These are phyloP conservation scores for Falco rusticolus DNA, from an alignment of 2,797 vertebrate species.

Conservation along the genomic window DNA sequence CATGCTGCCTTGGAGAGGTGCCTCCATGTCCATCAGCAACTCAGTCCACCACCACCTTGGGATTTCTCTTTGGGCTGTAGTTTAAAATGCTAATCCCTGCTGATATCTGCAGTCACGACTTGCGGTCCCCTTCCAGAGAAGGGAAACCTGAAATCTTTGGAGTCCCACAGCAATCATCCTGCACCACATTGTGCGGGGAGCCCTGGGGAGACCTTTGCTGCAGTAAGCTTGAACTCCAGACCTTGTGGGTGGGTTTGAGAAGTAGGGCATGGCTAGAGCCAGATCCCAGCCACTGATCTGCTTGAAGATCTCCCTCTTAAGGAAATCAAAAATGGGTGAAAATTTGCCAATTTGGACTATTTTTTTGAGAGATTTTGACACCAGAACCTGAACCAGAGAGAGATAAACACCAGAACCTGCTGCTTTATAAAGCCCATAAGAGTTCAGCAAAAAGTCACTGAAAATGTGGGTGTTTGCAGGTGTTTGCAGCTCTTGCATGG, in stretches of 20 bases:
- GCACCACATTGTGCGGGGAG: fast-evolving
- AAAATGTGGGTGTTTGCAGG: neutral
- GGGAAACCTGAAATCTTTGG: neutral
- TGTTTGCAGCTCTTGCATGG: neutral
- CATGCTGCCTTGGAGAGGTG: neutral
- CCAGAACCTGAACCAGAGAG: too few species aligned
- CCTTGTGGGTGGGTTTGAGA: neutral
- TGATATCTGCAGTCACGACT: neutral
- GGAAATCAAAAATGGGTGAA: neutral
- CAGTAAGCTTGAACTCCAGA: neutral
- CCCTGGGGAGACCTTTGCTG: neutral
- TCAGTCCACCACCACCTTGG: neutral
- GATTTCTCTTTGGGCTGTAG: neutral
- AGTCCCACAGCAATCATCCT: neutral
- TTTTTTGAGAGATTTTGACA: neutral
- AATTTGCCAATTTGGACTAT: neutral
- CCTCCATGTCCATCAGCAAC: neutral
- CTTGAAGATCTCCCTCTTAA: neutral
- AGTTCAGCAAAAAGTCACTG: neutral
- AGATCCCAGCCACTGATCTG: neutral
- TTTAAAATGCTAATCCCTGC: neutral
- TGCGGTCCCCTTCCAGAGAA: neutral
- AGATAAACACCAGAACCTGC: neutral
- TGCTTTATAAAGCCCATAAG: neutral
- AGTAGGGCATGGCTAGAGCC: neutral